These are phyloP conservation scores for Tillus elongatus DNA, from an alignment of 2,888 invertebrate species.

Conservation along the genomic window DNA sequence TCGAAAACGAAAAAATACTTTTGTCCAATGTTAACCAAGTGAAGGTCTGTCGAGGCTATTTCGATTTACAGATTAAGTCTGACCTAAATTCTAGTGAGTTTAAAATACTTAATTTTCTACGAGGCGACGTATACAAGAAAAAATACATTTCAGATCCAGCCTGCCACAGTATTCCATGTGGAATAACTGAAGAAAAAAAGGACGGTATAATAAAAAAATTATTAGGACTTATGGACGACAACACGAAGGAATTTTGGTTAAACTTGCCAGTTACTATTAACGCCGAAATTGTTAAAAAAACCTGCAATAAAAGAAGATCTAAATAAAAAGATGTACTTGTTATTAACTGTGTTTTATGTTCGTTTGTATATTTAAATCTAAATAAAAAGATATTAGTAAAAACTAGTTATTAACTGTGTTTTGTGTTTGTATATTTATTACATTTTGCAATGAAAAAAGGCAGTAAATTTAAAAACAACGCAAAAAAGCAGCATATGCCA, in stretches of 20 bases:
- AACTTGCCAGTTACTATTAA: slow-evolving; percentile 7
- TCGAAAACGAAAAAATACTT: slow-evolving; percentile 7
- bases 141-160: slow-evolving; percentile 5
- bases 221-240: slow-evolving; percentile 1
- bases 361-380: too few relatives aligned
- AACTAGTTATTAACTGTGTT: neutral
- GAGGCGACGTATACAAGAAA: slow-evolving; percentile 7
- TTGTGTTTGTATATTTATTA: neutral
- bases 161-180: slow-evolving; percentile 4
- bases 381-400: too few relatives aligned
- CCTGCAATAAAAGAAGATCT: neutral
- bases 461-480: slow-evolving; percentile 6
- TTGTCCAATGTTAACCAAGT: slow-evolving; percentile 3
- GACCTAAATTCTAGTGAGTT: slow-evolving; percentile 5
- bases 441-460: slow-evolving; percentile 7
- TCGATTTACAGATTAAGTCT: slow-evolving; percentile 9
- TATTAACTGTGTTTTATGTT: too few relatives aligned
- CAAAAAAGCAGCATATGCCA: slow-evolving; percentile 4
- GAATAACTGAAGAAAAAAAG: slow-evolving; percentile 7
- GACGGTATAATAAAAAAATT: slow-evolving; percentile 5
- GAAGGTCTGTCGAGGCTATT: slow-evolving; percentile 7
- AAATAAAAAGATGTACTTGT: too few relatives aligned
- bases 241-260: slow-evolving; percentile 6
- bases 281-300: slow-evolving; percentile 1
- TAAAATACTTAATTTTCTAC: slow-evolving; percentile 3